Percentiles rank a stretch among this genome's conserved stretches.
Conservation (phyloP, 1,140 invertebrate species). For the Lepidotrigona ventralis region DNA sequence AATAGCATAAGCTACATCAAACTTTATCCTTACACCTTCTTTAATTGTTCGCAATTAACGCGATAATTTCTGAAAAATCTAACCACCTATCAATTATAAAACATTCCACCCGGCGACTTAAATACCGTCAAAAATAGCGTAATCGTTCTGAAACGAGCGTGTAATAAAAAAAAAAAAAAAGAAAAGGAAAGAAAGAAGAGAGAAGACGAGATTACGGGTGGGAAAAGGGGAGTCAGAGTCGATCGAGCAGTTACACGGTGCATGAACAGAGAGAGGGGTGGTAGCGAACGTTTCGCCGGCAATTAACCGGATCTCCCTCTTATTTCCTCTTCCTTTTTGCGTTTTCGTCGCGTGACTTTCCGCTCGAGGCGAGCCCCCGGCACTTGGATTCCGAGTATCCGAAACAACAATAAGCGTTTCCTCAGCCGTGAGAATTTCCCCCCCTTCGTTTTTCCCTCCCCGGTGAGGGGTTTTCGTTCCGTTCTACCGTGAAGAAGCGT, state of each 20-base stretch:
- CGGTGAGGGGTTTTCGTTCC: slow-evolving; percentile 39
- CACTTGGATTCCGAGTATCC: slow-evolving; percentile 22
- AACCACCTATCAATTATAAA: neutral
- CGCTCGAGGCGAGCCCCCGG: slow-evolving; percentile 48
- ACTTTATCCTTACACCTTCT: too few relatives aligned
- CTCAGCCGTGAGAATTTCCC: slow-evolving; percentile 60
- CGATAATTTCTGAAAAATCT: neutral
- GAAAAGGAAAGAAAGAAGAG: neutral
- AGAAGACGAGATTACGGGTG: neutral
- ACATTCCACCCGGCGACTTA: neutral
- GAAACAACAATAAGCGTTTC: slow-evolving; percentile 59
- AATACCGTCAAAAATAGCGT: neutral
- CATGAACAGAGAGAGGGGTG: slow-evolving; percentile 26
- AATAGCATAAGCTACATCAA: too few relatives aligned
- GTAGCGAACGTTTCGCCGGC: slow-evolving; percentile 47
- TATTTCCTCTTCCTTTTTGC: slow-evolving; percentile 61
- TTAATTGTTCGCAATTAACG: too few relatives aligned
- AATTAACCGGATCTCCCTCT: slow-evolving; percentile 61
- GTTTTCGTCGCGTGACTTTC: slow-evolving; percentile 63
- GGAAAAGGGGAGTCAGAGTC: neutral
- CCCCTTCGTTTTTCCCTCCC: slow-evolving; percentile 1
- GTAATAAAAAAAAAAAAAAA: slow-evolving; percentile 1
- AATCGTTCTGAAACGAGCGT: neutral
- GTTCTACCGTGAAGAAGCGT: slow-evolving; percentile 39
- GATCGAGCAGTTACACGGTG: slow-evolving; percentile 25